These are phyloP conservation scores for Copidosoma aretas DNA, from an alignment of 2,888 invertebrate species.

Conservation along the genomic window DNA sequence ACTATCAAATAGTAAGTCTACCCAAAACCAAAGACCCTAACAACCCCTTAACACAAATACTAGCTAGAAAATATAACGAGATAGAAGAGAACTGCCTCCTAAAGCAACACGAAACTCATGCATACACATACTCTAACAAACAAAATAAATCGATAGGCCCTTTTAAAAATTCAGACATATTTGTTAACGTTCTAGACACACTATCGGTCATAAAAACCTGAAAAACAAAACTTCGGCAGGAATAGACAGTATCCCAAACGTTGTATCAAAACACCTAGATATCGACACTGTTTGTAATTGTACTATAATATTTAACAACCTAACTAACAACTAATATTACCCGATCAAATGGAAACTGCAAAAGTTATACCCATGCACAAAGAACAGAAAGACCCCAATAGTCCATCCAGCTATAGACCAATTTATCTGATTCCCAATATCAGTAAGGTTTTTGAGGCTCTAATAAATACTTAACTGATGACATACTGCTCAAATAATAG, in stretches of 20 bases:
- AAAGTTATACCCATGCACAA: constrained; percentile 42
- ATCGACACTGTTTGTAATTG: neutral
- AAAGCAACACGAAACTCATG: too few species aligned
- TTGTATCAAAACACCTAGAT: constrained; percentile 29
- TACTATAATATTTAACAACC: constrained; percentile 39
- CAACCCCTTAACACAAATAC: too few species aligned
- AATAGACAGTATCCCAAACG: constrained; percentile 33
- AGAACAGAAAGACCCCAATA: constrained; percentile 19
- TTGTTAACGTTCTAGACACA: too few species aligned
- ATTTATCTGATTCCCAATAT: constrained; percentile 44
- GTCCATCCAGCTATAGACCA: constrained; percentile 42
- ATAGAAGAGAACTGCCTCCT: too few species aligned
- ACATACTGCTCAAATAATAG: constrained; percentile 19
- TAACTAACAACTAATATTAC: constrained; percentile 46
- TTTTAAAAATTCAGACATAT: too few species aligned
- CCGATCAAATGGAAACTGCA: constrained; percentile 44
- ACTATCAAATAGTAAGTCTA: neutral
- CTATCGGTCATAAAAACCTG: constrained; percentile 9
- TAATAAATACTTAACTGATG: constrained; percentile 27
- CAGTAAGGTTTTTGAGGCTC: constrained; percentile 44
- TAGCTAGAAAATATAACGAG: too few species aligned
- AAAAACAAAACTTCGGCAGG: constrained; percentile 40
- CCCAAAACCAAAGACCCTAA: too few species aligned
- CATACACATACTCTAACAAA: neutral
- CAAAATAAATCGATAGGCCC: neutral